Base-by-base conservation (phyloP, 1,140 invertebrate genomes). In the Drosophila micromelanica region DNA sequence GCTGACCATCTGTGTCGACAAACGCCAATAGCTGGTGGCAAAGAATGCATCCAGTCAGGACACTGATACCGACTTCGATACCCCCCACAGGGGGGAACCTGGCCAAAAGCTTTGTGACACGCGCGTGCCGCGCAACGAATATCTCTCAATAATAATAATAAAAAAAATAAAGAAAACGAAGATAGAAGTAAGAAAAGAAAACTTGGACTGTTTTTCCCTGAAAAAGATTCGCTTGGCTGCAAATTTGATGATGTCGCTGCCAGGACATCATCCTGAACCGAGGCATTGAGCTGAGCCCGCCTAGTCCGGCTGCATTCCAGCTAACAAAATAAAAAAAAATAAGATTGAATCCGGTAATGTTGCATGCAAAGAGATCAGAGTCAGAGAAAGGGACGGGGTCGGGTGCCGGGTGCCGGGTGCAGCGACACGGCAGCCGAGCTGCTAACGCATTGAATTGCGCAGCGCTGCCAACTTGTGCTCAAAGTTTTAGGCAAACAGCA, bases 391-490 rank as follows among this genome's bases (percentile, higher is more conserved):
- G n/a, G 6, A 6, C n/a, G 40, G 13, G 40, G 20, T 3, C 45
- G 12, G 45, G 20, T 9, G 43, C 17, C 1, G n/a, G n/a, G n/a
- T n/a, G n/a, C n/a, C n/a, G 37, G n/a, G 27, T n/a, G 20, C 7
- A 35, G 32, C 11, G 17, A 4, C 42, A 15, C 15, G 4, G 48
- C 9, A n/a, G 42, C 30, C n/a, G 27, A 45, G 59, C 57, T 62
- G 57, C 67, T 40, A 62, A 63, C 60, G 68, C 68, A 71, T 56
- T 56, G 60, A 23, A 56, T 42, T 52, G 43, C 32, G 30, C 55
- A 46, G 27, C 1, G 67, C 38, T 43, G 55, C 49, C 64, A 61
- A 62, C 48, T 55, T 54, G 32, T 45, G 42, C 54, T 40, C 15
- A 37, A 61, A 56, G 23, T 35, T 59, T n/a, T 12, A 65, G 48